These are phyloP conservation scores for Agrochola lota DNA, from an alignment of 2,888 invertebrate genomes.

Conservation along the genomic window DNA sequence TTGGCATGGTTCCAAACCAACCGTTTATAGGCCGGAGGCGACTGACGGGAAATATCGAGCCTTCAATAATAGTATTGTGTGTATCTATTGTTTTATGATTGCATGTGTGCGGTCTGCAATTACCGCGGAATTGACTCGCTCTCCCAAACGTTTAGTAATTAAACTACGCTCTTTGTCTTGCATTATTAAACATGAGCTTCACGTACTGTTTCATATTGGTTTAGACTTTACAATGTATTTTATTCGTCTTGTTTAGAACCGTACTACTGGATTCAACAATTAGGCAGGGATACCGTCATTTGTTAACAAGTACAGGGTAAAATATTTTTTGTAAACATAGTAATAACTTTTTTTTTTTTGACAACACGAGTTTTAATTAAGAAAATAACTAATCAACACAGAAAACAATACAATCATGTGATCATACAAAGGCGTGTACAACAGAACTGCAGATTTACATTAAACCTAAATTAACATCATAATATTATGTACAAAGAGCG, in stretches of 20 bases:
- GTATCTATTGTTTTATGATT: slow-evolving; percentile 74
- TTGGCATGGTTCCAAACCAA: slow-evolving; percentile 79
- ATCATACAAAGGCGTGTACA: neutral
- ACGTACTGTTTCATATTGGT: slow-evolving; percentile 28
- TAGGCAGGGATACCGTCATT: neutral
- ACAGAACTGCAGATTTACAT: neutral
- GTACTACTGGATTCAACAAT: neutral
- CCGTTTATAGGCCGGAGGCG: slow-evolving; percentile 76
- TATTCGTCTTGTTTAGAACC: slow-evolving; percentile 16
- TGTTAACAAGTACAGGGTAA: neutral
- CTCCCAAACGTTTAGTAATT: slow-evolving; percentile 17
- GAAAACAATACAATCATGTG: neutral
- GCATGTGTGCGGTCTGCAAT: slow-evolving; percentile 33
- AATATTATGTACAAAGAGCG: neutral
- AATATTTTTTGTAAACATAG: neutral
- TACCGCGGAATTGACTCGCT: slow-evolving; percentile 45
- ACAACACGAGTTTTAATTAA: neutral
- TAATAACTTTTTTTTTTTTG: neutral
- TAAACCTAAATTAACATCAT: slow-evolving; percentile 4
- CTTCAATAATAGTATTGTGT: slow-evolving; percentile 71
- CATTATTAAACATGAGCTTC: slow-evolving; percentile 39
- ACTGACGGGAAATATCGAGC: slow-evolving; percentile 77
- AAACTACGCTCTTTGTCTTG: slow-evolving; percentile 29
- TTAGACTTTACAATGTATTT: slow-evolving; percentile 34
- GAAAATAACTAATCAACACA: neutral